Base-by-base conservation (phyloP, 92 coral and sea anemone species). In the Parazoanthus darwini region DNA sequence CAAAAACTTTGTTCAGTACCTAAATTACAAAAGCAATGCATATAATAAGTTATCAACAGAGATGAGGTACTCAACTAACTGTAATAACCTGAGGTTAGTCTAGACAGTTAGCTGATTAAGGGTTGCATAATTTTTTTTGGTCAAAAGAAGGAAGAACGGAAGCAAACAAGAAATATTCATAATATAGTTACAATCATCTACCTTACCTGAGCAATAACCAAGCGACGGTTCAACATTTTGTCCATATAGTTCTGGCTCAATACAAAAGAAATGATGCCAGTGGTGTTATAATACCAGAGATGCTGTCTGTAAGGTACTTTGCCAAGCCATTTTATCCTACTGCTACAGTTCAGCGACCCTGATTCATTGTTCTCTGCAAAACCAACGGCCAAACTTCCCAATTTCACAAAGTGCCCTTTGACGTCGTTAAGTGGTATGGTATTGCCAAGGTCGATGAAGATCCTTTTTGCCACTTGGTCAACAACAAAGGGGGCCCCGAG, bases 391-490 rank as follows among this genome's bases (percentile, higher is more conserved):
- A 94, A 88, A 51, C 50, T 63, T 38, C 82, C 81, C 8, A 77
- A 42, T 16, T 66, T 73, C 0, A 86, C 46, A 37, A 51, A 23
- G 35, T 90, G 39, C n/a, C 82, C 46, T 23, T 94, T 93, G 67
- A 68, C 80, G 20, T 66, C 70, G 23, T 78, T 33, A 23, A 82
- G 89, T 54, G 87, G 93, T 1, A 92, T 59, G 66, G 90, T 89
- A 86, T 94, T 94, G 18, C 94, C 94, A 56, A 94, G 83, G 87
- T 94, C 95, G 9, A 92, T 42, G 59, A 82, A 81, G n/a, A 92
- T 36, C 36, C 82, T 89, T n/a, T 82, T 37, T 23, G 50, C 74
- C 8, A 15, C 68, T 39, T 88, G 67, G 66, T 92, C 93, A 58
- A 92, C 88, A 11, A 88, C 86, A 76, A 94, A 94, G 6, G 96